Base-by-base conservation (phyloP, 1,140 invertebrate species). In the Holotrichia oblita region DNA sequence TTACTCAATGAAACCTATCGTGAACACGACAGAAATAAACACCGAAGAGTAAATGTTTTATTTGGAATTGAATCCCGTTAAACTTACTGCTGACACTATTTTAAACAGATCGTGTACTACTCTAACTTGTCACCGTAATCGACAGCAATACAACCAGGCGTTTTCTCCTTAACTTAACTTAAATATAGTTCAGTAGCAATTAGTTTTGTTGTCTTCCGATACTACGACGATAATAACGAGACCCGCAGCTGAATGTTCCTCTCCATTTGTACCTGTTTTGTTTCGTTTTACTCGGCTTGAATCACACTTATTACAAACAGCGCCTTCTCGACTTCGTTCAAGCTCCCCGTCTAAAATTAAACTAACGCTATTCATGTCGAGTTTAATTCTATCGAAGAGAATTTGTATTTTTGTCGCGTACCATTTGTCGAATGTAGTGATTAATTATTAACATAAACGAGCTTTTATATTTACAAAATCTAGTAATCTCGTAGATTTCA, bases 141-240 rank as follows among this genome's bases (percentile, higher is more conserved):
- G 48, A 55, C 14, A 55, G 14, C 14, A 55, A 55, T 55, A 55
- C 48, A 55, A 12, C 3, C 48, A 17, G 14, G 6, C 12, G 14
- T 55, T 34, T 34, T 55, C 48, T 17, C n/a, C n/a, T n/a, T n/a
- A n/a, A n/a, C 48, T 55, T n/a, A 17, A 55, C 22, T 69, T 69
- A 27, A 34, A 69, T 69, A 69, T 69, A 69, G 61, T 27, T 69
- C 61, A 24, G 61, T 69, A 69, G 61, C 61, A 69, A 69, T 69
- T 69, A 69, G 61, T 69, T 69, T 69, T 69, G 61, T 69, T 69
- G 61, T 34, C 27, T 27, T 69, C 61, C 22, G 61, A 27, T 69
- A 69, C 0, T 27, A 20, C 20, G 1, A 10, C 6, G 8, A 69
- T 34, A 69, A 27, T 64, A 69, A 69, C 61, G 61, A 69, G 22